phyloP scores from a whole-genome alignment of 2,888 invertebrate genomes.

The Drepana falcataria region DNA sequence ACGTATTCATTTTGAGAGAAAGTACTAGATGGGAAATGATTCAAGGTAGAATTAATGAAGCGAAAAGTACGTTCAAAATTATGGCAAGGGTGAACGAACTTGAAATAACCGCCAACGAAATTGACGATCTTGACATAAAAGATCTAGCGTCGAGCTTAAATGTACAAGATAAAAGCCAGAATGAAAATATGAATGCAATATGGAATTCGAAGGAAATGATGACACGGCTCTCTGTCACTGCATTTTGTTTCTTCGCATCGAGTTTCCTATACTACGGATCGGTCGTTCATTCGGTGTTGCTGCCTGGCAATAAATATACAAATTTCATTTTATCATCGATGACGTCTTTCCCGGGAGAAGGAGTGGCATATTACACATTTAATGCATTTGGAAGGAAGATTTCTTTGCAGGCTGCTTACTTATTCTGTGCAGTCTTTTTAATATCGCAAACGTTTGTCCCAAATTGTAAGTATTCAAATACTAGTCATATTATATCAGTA shows the following conservation, averaged over 20 bases:
- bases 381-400: constrained; percentile 51
- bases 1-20: constrained; percentile 43
- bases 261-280: constrained; percentile 60
- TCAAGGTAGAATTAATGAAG: constrained; percentile 44
- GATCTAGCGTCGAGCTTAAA: constrained; percentile 46
- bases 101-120: constrained; percentile 36
- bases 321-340: constrained; percentile 53
- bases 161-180: constrained; percentile 44
- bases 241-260: constrained; percentile 55
- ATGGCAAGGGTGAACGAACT: constrained; percentile 47
- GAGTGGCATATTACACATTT: constrained; percentile 47
- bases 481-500: no score
- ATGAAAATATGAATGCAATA: constrained; percentile 47
- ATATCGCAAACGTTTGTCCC: no score
- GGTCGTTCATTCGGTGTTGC: constrained; percentile 46
- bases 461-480: no score
- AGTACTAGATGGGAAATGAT: constrained; percentile 61
- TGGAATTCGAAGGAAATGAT: constrained; percentile 53
- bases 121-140: constrained; percentile 38
- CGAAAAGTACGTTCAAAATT: constrained; percentile 42
- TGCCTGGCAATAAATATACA: constrained; percentile 60
- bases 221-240: constrained; percentile 44
- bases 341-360: constrained; percentile 57
- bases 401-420: constrained; percentile 49
- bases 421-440: constrained; percentile 34